phyloP scores from a whole-genome alignment of 2,797 vertebrate genomes.

The Phataginus tricuspis region DNA sequence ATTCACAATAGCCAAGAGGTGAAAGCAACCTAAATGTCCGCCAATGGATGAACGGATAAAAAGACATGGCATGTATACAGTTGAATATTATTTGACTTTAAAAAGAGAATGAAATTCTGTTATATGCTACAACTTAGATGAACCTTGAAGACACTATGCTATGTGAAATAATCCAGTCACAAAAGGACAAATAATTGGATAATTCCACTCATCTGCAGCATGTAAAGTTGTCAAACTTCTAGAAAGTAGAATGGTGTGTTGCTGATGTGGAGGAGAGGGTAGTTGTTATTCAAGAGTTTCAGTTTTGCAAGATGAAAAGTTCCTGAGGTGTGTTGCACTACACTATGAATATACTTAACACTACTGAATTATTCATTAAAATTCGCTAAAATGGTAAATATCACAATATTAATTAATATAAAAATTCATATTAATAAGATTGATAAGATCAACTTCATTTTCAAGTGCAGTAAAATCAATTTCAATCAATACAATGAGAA shows the following conservation, averaged over 20 bases:
- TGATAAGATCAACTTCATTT: slow-evolving; percentile 41
- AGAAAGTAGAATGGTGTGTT: neutral
- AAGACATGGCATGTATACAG: neutral
- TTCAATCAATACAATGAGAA: neutral
- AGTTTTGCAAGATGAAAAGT: neutral
- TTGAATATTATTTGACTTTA: neutral
- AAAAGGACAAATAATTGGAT: neutral
- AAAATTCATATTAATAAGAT: neutral
- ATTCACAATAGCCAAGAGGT: neutral
- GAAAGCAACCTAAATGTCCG: neutral
- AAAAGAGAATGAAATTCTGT: neutral
- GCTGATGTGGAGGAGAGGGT: too few relatives aligned
- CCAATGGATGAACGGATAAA: neutral
- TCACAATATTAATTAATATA: too few relatives aligned
- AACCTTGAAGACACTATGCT: neutral
- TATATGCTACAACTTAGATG: neutral
- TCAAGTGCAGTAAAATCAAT: slow-evolving; percentile 1
- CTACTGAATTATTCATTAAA: neutral
- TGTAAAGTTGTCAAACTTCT: neutral
- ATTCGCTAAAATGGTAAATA: neutral
- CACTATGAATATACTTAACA: neutral
- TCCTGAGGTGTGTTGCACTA: neutral
- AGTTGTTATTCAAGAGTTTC: neutral
- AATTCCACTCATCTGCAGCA: neutral
- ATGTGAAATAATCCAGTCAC: neutral